Evolutionary conservation across 2,888 invertebrate species (phyloP).

Genomic region (Aphrophora alni): DNA sequence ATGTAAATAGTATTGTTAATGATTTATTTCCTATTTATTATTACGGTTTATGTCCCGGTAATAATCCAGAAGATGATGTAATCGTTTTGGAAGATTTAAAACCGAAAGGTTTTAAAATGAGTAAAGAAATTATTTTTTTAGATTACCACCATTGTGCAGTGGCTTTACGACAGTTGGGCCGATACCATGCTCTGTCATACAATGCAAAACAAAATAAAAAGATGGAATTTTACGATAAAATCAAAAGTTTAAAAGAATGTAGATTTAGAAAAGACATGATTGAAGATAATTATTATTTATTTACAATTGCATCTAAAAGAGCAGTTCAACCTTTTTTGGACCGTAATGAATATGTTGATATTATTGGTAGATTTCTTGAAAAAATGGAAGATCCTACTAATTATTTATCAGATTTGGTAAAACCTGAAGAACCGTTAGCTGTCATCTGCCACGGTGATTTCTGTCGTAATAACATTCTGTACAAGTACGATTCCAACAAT

Average conservation of each 20-base stretch:
- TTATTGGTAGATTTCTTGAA: background rate
- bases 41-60: constrained; percentile 27
- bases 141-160: constrained; percentile 47
- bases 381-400: background rate
- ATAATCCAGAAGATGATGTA: constrained; percentile 23
- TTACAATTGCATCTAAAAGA: background rate
- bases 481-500: constrained; percentile 38
- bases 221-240: background rate
- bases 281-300: background rate
- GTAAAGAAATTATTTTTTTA: constrained; percentile 42
- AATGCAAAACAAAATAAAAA: constrained; percentile 39
- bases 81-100: constrained; percentile 46
- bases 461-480: constrained; percentile 49
- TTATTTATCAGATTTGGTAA: background rate
- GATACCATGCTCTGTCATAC: constrained; percentile 51
- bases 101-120: constrained; percentile 36
- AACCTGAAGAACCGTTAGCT: constrained; percentile 43
- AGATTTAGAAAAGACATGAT: background rate
- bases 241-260: background rate
- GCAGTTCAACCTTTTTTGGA: background rate
- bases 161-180: constrained; percentile 46
- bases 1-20: constrained; percentile 16
- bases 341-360: background rate
- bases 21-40: constrained; percentile 42
- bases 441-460: constrained; percentile 51